Evolutionary conservation across 2,888 invertebrate genomes (phyloP).

Genomic region (Dryocosmus kuriphilus): DNA sequence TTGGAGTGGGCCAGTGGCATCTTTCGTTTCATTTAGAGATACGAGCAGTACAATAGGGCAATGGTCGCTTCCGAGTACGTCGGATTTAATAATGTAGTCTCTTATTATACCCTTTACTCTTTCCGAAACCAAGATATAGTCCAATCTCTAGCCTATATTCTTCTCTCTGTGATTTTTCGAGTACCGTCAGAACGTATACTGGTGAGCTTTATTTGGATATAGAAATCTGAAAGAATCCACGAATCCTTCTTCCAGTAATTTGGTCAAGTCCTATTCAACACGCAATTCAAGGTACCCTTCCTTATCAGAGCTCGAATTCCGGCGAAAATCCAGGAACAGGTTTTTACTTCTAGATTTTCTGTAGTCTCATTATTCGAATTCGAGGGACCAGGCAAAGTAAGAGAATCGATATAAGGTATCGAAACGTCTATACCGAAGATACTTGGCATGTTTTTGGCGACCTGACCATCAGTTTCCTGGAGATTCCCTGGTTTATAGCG

Average conservation of each 20-base stretch:
- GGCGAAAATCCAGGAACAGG: too few species aligned
- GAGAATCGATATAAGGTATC: too few species aligned
- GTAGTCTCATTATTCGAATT: too few species aligned
- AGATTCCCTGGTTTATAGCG: too few species aligned
- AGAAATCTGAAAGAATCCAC: slow-evolving; percentile 92
- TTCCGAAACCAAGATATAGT: slow-evolving; percentile 95
- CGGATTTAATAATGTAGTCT: slow-evolving; percentile 77
- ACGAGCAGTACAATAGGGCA: too few species aligned
- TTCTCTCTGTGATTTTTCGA: slow-evolving; percentile 89
- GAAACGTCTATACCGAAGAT: too few species aligned
- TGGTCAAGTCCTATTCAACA: slow-evolving; percentile 91
- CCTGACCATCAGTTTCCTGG: too few species aligned
- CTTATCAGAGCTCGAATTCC: too few species aligned
- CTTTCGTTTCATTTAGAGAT: too few species aligned
- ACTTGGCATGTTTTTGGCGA: too few species aligned
- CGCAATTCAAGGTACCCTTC: slow-evolving; percentile 93
- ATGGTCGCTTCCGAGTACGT: too few species aligned
- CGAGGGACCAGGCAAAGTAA: too few species aligned
- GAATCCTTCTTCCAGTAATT: slow-evolving; percentile 88
- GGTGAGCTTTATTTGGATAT: slow-evolving; percentile 88
- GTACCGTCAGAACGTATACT: slow-evolving; percentile 96
- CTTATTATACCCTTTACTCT: slow-evolving; percentile 87
- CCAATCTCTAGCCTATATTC: slow-evolving; percentile 90
- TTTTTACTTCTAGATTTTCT: slow-evolving; percentile 82
- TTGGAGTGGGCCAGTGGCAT: rapidly evolving